Evolutionary conservation across 2,888 invertebrate genomes (phyloP).

Genomic region (Brachylomia viminalis): DNA sequence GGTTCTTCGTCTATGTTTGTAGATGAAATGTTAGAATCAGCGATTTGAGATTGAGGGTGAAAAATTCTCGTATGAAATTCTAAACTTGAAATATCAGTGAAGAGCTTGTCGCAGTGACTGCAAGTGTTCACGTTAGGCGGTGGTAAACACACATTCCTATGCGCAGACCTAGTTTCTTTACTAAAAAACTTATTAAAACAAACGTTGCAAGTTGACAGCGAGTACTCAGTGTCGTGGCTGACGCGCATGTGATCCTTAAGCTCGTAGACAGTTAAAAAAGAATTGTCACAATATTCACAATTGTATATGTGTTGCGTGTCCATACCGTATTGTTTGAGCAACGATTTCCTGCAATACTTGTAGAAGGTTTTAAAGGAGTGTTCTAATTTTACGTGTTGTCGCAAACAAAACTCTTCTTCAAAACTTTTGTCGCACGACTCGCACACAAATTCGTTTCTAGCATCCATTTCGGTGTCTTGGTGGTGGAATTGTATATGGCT

Average conservation of each 20-base stretch:
- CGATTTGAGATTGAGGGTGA: constrained; percentile 82
- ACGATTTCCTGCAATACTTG: constrained; percentile 78
- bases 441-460: constrained; percentile 66
- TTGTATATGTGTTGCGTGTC: constrained; percentile 64
- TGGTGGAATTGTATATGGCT: constrained; percentile 68
- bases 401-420: constrained; percentile 72
- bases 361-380: constrained; percentile 83
- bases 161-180: constrained; percentile 76
- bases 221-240: constrained; percentile 79
- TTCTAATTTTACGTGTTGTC: constrained; percentile 79
- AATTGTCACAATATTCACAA: constrained; percentile 79
- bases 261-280: constrained; percentile 76
- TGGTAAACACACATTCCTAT: constrained; percentile 79
- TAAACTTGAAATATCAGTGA: constrained; percentile 82
- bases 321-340: constrained; percentile 70
- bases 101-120: constrained; percentile 81
- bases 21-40: constrained; percentile 78
- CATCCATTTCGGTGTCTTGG: constrained; percentile 31
- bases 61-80: constrained; percentile 83
- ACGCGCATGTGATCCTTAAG: constrained; percentile 81
- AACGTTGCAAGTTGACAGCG: constrained; percentile 80
- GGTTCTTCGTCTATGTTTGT: constrained; percentile 73
- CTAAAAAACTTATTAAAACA: constrained; percentile 83
- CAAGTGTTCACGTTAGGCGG: constrained; percentile 80
- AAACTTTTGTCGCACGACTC: constrained; percentile 74